Base-by-base conservation (phyloP, 2,797 vertebrate genomes). In the Fratercula arctica region DNA sequence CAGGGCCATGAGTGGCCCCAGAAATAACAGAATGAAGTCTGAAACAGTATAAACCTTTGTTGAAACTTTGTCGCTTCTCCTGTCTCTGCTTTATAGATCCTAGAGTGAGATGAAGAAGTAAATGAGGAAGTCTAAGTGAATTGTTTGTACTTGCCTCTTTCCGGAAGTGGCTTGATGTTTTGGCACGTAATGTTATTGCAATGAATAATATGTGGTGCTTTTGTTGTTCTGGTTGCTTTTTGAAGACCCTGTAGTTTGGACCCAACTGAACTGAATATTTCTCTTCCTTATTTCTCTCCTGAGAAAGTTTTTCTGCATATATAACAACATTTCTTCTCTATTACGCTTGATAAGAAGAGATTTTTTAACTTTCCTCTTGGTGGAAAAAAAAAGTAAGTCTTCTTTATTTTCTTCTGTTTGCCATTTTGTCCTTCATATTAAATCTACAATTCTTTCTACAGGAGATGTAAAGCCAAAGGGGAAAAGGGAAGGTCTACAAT, bases 311-410 rank as follows among this genome's bases (percentile, higher is more conserved):
- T 89, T 95, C 91, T 91, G 87, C 91, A 67, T 93, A 81, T 86
- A 9, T 96, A 95, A 63, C 94, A 94, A 75, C 85, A 86, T 92
- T 95, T 80, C 94, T 93, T 94, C 87, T 92, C 89, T 95, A 86
- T 96, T 96, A 93, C 28, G 89, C 91, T 96, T 96, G 92, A 92
- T 97, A 95, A 93, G 96, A 96, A 97, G 96, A 97, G 66, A 83
- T 94, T 95, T 94, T 97, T 96, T 92, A 94, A 91, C 94, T 95
- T 97, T 95, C 94, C 76, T 97, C 91, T 97, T 96, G 96, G 85
- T 97, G 96, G 93, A 94, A 96, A 96, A 95, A 60, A 95, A 96
- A 95, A 96, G 95, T 96, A 96, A 97, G 96, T 96, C 89, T 39
- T 94, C 84, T 94, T 93, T 97, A 95, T 96, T 97, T 97, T 92